Evolutionary conservation across 2,113 vertebrate genomes (phyloP).

Genomic region (Oryzias celebensis): DNA sequence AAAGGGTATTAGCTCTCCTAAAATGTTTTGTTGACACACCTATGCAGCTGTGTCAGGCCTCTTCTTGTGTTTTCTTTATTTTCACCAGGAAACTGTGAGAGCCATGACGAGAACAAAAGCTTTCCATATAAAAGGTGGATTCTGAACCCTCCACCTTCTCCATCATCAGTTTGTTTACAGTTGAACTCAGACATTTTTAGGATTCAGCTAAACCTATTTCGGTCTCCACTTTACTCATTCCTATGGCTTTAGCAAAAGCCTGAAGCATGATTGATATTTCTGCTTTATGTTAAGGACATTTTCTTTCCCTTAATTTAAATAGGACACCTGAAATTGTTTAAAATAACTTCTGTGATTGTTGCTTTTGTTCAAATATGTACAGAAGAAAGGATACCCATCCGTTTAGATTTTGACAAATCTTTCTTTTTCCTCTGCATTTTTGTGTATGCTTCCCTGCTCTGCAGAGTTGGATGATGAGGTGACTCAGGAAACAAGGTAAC

Average conservation of each 20-base stretch:
- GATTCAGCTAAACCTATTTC: not conserved
- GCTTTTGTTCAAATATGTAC: not conserved
- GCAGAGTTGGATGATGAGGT: no score
- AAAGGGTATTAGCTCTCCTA: not conserved
- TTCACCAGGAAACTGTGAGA: not conserved
- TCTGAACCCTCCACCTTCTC: not conserved
- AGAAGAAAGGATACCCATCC: not conserved
- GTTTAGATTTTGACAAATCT: no score
- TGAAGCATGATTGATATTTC: not conserved
- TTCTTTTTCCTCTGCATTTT: no score
- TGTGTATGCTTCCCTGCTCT: no score
- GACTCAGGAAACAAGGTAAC: no score
- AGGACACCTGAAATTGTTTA: not conserved
- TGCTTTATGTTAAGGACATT: not conserved
- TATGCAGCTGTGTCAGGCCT: not conserved
- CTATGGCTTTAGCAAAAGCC: not conserved
- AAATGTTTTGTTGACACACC: not conserved
- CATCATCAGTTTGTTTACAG: not conserved
- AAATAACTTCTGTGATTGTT: not conserved
- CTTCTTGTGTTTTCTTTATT: not conserved
- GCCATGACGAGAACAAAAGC: not conserved
- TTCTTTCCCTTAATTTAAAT: not conserved
- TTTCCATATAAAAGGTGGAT: not conserved
- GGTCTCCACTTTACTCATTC: not conserved
- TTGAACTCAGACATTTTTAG: not conserved